Evolutionary conservation across 2,113 vertebrate genomes (phyloP).

Genomic region (Alligator mississippiensis): DNA sequence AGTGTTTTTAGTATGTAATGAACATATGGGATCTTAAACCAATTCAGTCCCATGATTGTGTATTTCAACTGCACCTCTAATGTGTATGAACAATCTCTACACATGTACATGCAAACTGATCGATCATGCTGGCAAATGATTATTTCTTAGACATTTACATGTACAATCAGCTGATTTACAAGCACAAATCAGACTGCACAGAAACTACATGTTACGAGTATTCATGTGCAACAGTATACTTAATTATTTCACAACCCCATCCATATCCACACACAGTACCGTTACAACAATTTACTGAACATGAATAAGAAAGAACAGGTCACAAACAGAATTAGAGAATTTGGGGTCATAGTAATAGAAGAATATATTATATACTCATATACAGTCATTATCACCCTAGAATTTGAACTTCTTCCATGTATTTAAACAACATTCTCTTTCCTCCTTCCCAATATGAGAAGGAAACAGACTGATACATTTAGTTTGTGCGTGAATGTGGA

Average conservation of each 20-base stretch:
- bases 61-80: neutral
- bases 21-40: neutral
- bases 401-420: slow-evolving; percentile 9
- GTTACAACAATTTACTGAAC: neutral
- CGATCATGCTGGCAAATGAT: neutral
- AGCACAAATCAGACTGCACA: neutral
- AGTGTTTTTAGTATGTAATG: neutral
- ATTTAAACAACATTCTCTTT: neutral
- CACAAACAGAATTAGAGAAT: neutral
- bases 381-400: neutral
- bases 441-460: neutral
- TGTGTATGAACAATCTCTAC: neutral
- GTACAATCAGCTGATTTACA: neutral
- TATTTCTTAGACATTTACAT: neutral
- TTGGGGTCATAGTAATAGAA: neutral
- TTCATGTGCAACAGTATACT: neutral
- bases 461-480: neutral
- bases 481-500: neutral
- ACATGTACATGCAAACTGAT: neutral
- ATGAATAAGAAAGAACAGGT: neutral
- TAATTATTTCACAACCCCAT: neutral
- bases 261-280: fast-evolving
- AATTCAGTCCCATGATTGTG: neutral
- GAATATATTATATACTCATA: fast-evolving
- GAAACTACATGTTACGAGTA: neutral